Evolutionary conservation across 92 coral and sea anemone genomes (phyloP), one percentile per base, ranked within the genome.

Genomic region (Palythoa grandis): DNA sequence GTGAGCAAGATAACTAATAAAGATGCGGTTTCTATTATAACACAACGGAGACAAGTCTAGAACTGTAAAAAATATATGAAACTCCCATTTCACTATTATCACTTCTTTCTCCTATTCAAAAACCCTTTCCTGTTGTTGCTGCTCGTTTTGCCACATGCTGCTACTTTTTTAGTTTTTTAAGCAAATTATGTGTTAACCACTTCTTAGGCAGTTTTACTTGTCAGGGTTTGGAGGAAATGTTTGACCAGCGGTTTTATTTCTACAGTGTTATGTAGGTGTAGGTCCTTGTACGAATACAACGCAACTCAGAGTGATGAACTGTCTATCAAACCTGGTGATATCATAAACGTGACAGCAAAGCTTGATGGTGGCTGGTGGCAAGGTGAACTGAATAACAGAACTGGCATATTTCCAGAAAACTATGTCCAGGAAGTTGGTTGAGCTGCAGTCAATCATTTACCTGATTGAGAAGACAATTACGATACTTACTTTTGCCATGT

Each of bases 331-430:
- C 94, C 95, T 0, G 99, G 97, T 17, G 97, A 97, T 61, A 86
- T 95, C 23, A 93, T 97, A 70, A 88, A 84, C 48, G 86, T 97
- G n/a, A 91, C 95, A 19, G 95, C 89, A 35, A 94, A 91, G 69
- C 89, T 91, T 76, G 93, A 91, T 19, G 92, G 86, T 39, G 99
- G 96, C 72, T 97, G 99, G 99, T 97, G 99, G 99, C 90, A 90
- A 58, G 99, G 99, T 3, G 99, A 97, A 85, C 88, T 93, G 23
- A 85, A 92, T 76, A 87, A 91, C 69, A 93, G 77, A 71, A 89
- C 88, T 63, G 99, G 99, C 17, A 86, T 93, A 87, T 97, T 97
- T 47, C 99, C 99, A 22, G 99, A 93, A 40, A 95, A 91, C 12
- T 97, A 97, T 68, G 98, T 97, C 2, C 93, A 97, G 82, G 98